Evolutionary conservation across 1,140 invertebrate genomes (phyloP), one percentile per base, ranked within the genome.

Genomic region (Drosophila setifemur): DNA sequence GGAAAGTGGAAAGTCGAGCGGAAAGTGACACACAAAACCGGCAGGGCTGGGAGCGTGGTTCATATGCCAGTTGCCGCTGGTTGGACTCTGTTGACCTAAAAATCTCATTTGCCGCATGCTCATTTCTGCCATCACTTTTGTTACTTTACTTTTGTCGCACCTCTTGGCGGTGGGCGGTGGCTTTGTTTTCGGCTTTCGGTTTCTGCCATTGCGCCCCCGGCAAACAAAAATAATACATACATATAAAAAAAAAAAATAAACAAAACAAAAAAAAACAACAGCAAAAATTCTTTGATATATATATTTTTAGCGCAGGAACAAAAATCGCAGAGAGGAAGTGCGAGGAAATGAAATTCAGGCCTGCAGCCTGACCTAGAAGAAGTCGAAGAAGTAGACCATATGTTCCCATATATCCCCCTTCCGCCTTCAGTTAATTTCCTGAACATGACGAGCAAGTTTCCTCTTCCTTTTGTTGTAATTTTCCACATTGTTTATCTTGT

Each of bases 61-160:
- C 66, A 70, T 70, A 50, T 69, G 54, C 48, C 61, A 68, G 52
- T 64, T 64, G 60, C 25, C 60, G 57, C 64, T 48, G 55, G 54
- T 77, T 70, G 67, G 72, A 87, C 81, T 87, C 64, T 87, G 82
- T 87, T 87, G 82, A 87, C 82, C 82, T 87, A 87, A 87, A 87
- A 87, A 87, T 87, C 82, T 87, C 76, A 87, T 87, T 87, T 87
- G 67, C 75, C 50, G 73, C 60, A 70, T 85, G 79, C 79, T 85
- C 79, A 85, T 85, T 85, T 85, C 67, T 63, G 54, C 48, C 74
- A 58, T 74, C 78, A 87, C 82, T 81, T 73, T 73, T 82, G 73
- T 72, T 77, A 47, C 40, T 69, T 77, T 83, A 45, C 31, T 57
- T 55, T 72, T 75, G 67, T 67, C 61, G 54, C 67, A 55, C 49